These are phyloP conservation scores for Erynnis tages DNA, from an alignment of 2,888 invertebrate genomes.

Conservation along the genomic window DNA sequence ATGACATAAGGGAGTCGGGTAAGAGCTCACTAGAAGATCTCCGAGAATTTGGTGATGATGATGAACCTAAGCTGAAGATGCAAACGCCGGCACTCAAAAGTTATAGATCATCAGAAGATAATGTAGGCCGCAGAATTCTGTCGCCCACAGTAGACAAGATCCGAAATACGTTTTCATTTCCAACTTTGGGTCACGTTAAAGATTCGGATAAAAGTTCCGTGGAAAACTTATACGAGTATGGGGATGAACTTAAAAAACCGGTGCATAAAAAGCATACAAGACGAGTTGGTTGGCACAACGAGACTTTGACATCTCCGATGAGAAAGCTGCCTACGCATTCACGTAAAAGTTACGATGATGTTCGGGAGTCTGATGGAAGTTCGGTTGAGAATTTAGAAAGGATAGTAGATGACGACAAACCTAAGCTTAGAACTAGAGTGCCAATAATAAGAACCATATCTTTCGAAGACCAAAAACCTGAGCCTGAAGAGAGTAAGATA, in stretches of 20 bases:
- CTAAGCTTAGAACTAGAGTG: constrained; percentile 14
- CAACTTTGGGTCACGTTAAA: neutral
- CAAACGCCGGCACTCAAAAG: constrained; percentile 32
- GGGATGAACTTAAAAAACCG: neutral
- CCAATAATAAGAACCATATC: constrained; percentile 49
- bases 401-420: neutral
- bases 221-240: constrained; percentile 2
- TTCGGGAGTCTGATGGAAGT: neutral
- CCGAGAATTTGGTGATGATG: constrained; percentile 36
- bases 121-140: neutral
- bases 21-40: constrained; percentile 40
- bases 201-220: neutral
- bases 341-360: neutral
- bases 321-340: constrained; percentile 1
- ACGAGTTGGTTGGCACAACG: neutral
- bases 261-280: neutral
- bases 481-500: constrained; percentile 1
- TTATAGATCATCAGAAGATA: constrained; percentile 9
- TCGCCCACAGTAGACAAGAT: neutral
- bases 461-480: constrained; percentile 32
- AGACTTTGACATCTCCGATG: neutral
- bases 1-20: constrained; percentile 41
- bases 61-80: constrained; percentile 38
- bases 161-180: constrained; percentile 2
- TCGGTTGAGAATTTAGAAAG: constrained; percentile 7